phyloP scores from a whole-genome alignment of 2,113 vertebrate species.

The Agapornis roseicollis region DNA sequence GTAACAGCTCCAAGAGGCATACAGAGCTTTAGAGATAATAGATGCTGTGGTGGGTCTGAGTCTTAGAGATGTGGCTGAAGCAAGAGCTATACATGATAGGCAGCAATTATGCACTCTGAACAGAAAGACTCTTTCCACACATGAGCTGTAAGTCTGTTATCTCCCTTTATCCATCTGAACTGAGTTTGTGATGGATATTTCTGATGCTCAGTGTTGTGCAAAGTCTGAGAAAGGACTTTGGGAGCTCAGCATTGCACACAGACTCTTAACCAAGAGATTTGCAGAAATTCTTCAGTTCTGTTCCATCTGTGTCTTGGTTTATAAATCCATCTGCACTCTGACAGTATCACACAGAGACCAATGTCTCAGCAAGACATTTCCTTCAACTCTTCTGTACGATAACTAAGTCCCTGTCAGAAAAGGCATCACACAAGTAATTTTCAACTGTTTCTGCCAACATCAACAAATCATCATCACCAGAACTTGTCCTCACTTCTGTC shows the following conservation, averaged over 20 bases:
- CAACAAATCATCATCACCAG: neutral
- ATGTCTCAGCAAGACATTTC: neutral
- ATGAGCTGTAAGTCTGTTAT: neutral
- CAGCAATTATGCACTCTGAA: neutral
- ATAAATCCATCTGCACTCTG: neutral
- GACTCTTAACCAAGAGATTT: neutral
- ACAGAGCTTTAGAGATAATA: neutral
- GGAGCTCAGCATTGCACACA: neutral
- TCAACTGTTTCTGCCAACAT: neutral
- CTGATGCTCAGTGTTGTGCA: neutral
- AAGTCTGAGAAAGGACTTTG: neutral
- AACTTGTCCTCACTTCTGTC: neutral
- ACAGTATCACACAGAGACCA: neutral
- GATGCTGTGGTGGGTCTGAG: neutral
- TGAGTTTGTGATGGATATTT: neutral
- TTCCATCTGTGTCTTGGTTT: neutral
- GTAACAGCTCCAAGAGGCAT: neutral
- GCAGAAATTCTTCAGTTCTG: neutral
- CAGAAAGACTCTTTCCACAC: neutral
- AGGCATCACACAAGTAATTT: neutral
- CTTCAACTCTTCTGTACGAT: neutral
- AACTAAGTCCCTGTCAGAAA: neutral
- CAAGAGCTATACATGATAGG: neutral
- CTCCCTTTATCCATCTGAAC: slow-evolving; percentile 1
- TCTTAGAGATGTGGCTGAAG: neutral